A percentile compares a stretch with the other conserved stretches of the same genome.
Evolutionary conservation across 1,140 invertebrate genomes (phyloP).

Genomic region (Camponotus pennsylvanicus): DNA sequence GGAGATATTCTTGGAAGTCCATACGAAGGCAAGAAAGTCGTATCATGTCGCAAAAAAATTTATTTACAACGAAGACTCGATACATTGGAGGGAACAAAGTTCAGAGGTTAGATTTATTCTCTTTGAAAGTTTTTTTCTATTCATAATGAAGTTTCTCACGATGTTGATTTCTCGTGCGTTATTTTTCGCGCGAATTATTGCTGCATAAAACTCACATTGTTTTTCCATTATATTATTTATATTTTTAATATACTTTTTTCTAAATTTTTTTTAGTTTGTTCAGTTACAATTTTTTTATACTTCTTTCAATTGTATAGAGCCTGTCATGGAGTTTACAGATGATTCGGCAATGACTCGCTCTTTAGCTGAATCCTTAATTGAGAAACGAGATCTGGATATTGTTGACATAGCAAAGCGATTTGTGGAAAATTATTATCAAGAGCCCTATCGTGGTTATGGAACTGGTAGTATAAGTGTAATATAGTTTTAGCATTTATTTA

Average conservation of each 20-base stretch:
- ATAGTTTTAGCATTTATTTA: background rate
- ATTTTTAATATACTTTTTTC: background rate
- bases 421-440: slow-evolving; percentile 89
- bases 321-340: slow-evolving; percentile 90
- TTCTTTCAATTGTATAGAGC: slow-evolving; percentile 84
- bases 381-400: slow-evolving; percentile 87
- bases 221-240: background rate
- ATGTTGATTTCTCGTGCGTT: too few species aligned
- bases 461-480: slow-evolving; percentile 84
- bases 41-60: slow-evolving; percentile 84
- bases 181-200: too few species aligned
- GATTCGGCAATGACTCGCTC: slow-evolving; percentile 92
- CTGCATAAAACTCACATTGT: too few species aligned
- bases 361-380: slow-evolving; percentile 89
- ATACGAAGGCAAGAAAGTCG: slow-evolving; percentile 88
- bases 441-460: slow-evolving; percentile 91
- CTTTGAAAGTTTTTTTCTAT: background rate
- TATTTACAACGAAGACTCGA: slow-evolving; percentile 88
- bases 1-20: slow-evolving; percentile 92
- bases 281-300: slow-evolving; percentile 12
- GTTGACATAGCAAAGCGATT: slow-evolving; percentile 89
- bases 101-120: slow-evolving; percentile 86
- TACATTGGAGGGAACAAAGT: slow-evolving; percentile 87
- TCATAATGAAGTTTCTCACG: background rate
- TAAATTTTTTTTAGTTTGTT: slow-evolving; percentile 6